Percentiles rank a stretch among this genome's conserved stretches.
phyloP scores from a whole-genome alignment of 2,113 vertebrate genomes.

The Apistogramma diplotaenia region DNA sequence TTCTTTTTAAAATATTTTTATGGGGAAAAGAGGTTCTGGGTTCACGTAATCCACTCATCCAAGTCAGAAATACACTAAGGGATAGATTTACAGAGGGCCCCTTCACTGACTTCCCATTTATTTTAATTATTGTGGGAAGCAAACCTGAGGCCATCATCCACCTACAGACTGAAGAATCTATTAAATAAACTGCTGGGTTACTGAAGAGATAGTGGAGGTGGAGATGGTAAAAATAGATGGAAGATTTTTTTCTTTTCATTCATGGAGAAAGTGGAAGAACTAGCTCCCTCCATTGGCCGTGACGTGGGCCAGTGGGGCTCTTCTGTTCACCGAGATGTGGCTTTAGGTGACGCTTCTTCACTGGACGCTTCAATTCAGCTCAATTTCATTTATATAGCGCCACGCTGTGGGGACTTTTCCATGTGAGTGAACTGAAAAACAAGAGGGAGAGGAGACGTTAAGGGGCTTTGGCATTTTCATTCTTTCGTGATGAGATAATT shows the following conservation, averaged over 20 bases:
- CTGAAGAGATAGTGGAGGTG: background rate
- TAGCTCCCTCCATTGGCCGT: conserved; percentile 47
- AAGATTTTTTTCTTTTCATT: conserved; percentile 20
- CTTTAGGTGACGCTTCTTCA: conserved; percentile 6
- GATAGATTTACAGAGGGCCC: background rate
- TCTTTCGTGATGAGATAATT: conserved; percentile 36
- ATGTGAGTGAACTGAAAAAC: conserved; percentile 26
- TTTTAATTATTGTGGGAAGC: background rate
- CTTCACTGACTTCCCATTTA: background rate
- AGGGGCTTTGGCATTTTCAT: conserved; percentile 15
- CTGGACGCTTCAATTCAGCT: background rate
- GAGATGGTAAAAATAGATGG: conserved; percentile 9
- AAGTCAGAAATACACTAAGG: background rate
- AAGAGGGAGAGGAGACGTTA: background rate
- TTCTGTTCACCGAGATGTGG: conserved; percentile 51
- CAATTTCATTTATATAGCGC: no score
- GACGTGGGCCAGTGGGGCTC: conserved; percentile 27
- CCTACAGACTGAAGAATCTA: background rate
- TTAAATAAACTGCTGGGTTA: conserved; percentile 4
- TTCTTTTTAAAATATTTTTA: background rate
- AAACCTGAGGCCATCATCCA: conserved; percentile 4
- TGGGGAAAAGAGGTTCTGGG: background rate
- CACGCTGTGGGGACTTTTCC: conserved; percentile 41
- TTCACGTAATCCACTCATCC: background rate
- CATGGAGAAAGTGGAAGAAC: conserved; percentile 36